These are phyloP conservation scores for Leptocoma aspasia DNA, from an alignment of 2,113 vertebrate species.

Conservation along the genomic window DNA sequence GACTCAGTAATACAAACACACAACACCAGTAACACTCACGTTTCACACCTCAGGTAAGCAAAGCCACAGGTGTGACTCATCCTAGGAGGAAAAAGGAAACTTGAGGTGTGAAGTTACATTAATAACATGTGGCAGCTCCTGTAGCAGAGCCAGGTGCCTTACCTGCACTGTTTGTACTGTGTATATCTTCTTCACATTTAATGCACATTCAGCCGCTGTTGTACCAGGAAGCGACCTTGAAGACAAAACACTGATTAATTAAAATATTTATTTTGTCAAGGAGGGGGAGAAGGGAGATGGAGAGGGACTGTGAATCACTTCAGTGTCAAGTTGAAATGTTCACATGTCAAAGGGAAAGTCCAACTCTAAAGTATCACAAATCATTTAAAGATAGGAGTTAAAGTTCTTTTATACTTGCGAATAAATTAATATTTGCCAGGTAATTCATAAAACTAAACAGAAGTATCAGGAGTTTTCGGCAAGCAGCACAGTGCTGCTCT, in stretches of 20 bases:
- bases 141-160: neutral
- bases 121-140: neutral
- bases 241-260: neutral
- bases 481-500: neutral
- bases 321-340: neutral
- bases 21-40: neutral
- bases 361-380: neutral
- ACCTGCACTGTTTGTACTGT: slow-evolving; percentile 93
- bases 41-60: neutral
- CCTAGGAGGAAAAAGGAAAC: neutral
- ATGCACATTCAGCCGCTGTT: slow-evolving; percentile 94
- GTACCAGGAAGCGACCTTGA: slow-evolving; percentile 89
- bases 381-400: neutral
- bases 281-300: neutral
- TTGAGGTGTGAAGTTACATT: neutral
- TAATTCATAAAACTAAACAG: neutral
- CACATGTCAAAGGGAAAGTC: neutral
- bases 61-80: neutral
- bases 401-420: neutral
- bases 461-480: neutral
- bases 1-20: neutral
- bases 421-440: neutral
- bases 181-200: slow-evolving; percentile 94
- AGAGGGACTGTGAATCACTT: neutral
- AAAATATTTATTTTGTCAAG: neutral